Conservation (phyloP, 2,888 invertebrate species). For the Melieria crassipennis region DNA sequence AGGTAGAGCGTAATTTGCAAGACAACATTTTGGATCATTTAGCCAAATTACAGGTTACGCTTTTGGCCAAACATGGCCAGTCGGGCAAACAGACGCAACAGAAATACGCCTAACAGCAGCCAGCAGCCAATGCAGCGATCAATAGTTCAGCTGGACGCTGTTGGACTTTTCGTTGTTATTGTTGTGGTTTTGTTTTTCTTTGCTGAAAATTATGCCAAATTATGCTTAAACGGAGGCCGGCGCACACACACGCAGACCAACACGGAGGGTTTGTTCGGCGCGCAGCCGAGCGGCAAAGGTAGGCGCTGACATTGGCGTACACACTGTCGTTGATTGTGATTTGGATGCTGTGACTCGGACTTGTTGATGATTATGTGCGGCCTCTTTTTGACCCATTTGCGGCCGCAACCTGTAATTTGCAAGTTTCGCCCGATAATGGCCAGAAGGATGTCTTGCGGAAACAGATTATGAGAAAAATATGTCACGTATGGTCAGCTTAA, state of each 20-base stretch:
- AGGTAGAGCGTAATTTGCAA: constrained; percentile 21
- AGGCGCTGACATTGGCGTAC: constrained; percentile 22
- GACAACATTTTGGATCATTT: constrained; percentile 52
- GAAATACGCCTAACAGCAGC: constrained; percentile 22
- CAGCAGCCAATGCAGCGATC: not conserved
- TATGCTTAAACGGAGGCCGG: constrained; percentile 57
- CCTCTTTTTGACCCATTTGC: constrained; percentile 3
- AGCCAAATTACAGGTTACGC: constrained; percentile 60
- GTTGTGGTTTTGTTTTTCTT: constrained; percentile 42
- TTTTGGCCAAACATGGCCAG: constrained; percentile 19
- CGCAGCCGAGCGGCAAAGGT: constrained; percentile 16
- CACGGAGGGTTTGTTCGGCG: not conserved
- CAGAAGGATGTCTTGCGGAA: too few species aligned
- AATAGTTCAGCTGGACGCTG: constrained; percentile 21
- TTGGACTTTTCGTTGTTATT: constrained; percentile 25
- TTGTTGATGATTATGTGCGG: constrained; percentile 4
- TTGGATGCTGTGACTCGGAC: not conserved
- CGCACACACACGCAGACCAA: not conserved
- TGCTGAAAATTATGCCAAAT: constrained; percentile 64
- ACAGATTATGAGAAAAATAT: too few species aligned
- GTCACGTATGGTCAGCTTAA: too few species aligned
- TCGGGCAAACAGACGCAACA: constrained; percentile 52
- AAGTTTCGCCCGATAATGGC: constrained; percentile 1
- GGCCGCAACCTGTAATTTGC: constrained; percentile 14
- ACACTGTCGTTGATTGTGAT: constrained; percentile 11